Base-by-base conservation (phyloP, 2,797 vertebrate species). In the Huso huso region DNA sequence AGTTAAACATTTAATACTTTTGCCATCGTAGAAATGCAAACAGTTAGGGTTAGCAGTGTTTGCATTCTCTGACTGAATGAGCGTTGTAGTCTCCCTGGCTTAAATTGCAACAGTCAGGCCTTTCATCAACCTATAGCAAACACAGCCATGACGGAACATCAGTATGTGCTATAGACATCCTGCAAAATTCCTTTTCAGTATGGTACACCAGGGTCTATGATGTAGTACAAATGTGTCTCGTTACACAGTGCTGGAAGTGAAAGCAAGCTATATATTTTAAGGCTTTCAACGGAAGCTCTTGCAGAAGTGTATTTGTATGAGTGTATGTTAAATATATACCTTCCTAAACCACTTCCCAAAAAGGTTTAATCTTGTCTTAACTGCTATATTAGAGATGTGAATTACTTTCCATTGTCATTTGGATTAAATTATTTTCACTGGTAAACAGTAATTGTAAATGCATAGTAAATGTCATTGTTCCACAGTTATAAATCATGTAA, bases 181-280 rank as follows among this genome's bases (percentile, higher is more conserved):
- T 76, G 70, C 79, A 79, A 85, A 76, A 83, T 82, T 91, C 73
- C 72, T 77, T 79, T 70, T 78, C 73, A 75, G 69, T 53, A 68
- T 73, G 78, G 70, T 66, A 49, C 58, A 70, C 62, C 70, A 77
- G 64, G 64, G 69, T 70, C 66, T 69, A 37, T 62, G 68, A 66
- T 49, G 68, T 51, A 3, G 64, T 49, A 48, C 50, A 49, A 72
- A 72, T 76, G 71, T 83, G 78, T 76, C 70, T 72, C 63, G 59
- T 62, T 71, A 55, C 62, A 58, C 63, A 67, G 23, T 62, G 61
- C 64, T 49, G 70, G 69, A 71, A 65, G 6, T 65, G 48, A 55
- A 65, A 58, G 55, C 12, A 11, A 6, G 10, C 10, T 37, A 37
- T 5, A 58, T 15, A 58, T 58, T 58, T 58, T 4, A 58, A 37